Evolutionary conservation across 1,140 invertebrate genomes (phyloP).

Genomic region (Potamilus streckersoni): DNA sequence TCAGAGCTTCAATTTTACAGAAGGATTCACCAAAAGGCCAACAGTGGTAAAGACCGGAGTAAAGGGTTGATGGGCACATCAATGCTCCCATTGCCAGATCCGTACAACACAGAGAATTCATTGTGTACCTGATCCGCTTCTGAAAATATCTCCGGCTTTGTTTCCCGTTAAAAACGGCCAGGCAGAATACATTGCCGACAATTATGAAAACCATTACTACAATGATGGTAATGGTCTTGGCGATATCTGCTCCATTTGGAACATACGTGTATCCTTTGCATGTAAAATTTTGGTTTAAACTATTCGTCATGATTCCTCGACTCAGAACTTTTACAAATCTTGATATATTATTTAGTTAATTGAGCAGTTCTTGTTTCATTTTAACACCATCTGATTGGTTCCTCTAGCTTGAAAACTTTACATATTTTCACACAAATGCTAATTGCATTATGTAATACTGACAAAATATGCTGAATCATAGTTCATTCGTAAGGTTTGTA

Average conservation of each 20-base stretch:
- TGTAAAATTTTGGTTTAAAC: not conserved
- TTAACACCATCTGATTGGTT: too few species aligned
- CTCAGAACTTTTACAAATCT: too few species aligned
- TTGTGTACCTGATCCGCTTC: conserved; percentile 31
- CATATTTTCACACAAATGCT: too few species aligned
- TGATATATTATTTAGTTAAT: too few species aligned
- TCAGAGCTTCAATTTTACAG: conserved; percentile 89
- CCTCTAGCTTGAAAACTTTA: too few species aligned
- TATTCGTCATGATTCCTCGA: too few species aligned
- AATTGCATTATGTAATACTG: too few species aligned
- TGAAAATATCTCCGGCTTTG: conserved; percentile 18
- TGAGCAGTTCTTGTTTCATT: too few species aligned
- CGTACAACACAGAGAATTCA: conserved; percentile 38
- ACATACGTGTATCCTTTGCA: conserved; percentile 18
- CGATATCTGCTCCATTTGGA: conserved; percentile 11
- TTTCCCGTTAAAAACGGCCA: conserved; percentile 27
- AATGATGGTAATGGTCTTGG: conserved; percentile 21
- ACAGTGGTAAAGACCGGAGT: conserved; percentile 32
- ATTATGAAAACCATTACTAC: conserved; percentile 29
- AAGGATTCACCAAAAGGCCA: conserved; percentile 89
- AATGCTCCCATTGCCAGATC: conserved; percentile 33
- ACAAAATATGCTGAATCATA: too few species aligned
- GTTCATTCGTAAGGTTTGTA: too few species aligned
- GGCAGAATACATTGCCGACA: conserved; percentile 30
- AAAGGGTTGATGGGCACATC: conserved; percentile 31